Percentiles rank a stretch among this genome's conserved stretches.
These are phyloP conservation scores for Ispidina lecontei DNA, from an alignment of 2,797 vertebrate species.

Conservation along the genomic window DNA sequence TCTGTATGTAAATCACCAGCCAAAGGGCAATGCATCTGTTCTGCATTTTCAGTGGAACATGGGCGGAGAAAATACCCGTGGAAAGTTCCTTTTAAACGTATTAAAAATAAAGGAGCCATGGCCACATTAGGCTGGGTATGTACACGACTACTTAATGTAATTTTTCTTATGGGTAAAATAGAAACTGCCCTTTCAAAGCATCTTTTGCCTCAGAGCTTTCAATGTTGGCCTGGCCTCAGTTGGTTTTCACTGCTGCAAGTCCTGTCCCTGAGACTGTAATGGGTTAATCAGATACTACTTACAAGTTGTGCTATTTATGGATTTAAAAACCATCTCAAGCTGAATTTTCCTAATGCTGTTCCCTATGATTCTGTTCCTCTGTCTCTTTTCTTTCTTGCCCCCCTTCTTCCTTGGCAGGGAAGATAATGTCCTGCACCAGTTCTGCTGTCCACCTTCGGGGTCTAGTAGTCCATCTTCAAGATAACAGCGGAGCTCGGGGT, in stretches of 20 bases:
- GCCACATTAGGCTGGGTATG: neutral
- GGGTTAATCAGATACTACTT: neutral
- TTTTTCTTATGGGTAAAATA: neutral
- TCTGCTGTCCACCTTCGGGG: conserved; percentile 79
- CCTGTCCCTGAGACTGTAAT: neutral
- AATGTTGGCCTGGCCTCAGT: neutral
- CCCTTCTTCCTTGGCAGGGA: conserved; percentile 72
- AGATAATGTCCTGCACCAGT: conserved; percentile 75
- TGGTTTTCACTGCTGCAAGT: neutral
- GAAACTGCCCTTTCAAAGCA: neutral
- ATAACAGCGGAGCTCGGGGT: conserved; percentile 67
- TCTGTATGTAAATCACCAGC: neutral
- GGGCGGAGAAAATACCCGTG: neutral
- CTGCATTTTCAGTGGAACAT: neutral
- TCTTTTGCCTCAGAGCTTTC: neutral
- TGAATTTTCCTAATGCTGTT: conserved; percentile 59
- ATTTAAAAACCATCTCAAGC: neutral
- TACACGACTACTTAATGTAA: neutral
- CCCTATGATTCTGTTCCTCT: conserved; percentile 70
- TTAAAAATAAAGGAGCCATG: neutral
- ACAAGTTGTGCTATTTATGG: neutral
- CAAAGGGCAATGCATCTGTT: neutral
- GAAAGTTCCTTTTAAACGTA: neutral
- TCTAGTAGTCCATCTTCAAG: conserved; percentile 78
- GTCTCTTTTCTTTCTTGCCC: conserved; percentile 42